Evolutionary conservation across 2,113 vertebrate genomes (phyloP).

Genomic region (Manacus vitellinus): DNA sequence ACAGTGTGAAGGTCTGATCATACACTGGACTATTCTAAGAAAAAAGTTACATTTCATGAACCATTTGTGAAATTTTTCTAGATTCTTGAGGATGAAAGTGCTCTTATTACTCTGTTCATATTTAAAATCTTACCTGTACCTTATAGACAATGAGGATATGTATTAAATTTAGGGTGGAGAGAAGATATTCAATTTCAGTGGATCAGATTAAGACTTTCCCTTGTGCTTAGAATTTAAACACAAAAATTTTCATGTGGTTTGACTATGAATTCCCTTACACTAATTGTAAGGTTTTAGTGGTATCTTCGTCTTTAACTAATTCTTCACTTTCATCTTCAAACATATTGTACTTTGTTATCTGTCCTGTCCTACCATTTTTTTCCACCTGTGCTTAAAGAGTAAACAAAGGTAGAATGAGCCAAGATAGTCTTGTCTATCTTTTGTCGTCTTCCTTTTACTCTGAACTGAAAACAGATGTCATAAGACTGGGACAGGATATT

Average conservation of each 20-base stretch:
- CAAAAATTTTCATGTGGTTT: background rate
- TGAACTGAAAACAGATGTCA: background rate
- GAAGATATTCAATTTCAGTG: background rate
- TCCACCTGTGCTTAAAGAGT: background rate
- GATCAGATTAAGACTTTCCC: background rate
- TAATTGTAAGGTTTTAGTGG: background rate
- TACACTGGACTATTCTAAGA: background rate
- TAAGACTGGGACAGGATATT: background rate
- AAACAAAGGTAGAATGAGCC: background rate
- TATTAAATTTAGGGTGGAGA: background rate
- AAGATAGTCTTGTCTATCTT: background rate
- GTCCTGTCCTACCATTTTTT: background rate
- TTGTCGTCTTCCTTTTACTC: background rate
- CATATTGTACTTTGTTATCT: background rate
- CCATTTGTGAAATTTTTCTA: background rate
- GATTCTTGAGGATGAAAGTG: background rate
- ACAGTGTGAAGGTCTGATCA: background rate
- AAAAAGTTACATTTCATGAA: background rate
- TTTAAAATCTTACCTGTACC: background rate
- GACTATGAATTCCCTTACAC: background rate
- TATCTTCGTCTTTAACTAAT: background rate
- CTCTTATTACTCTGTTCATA: background rate
- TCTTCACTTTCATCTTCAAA: background rate
- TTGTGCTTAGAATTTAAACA: background rate
- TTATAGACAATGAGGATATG: background rate